Evolutionary conservation across 2,888 invertebrate genomes (phyloP), one percentile per base, ranked within the genome.

Genomic region (Tetropium fuscum): DNA sequence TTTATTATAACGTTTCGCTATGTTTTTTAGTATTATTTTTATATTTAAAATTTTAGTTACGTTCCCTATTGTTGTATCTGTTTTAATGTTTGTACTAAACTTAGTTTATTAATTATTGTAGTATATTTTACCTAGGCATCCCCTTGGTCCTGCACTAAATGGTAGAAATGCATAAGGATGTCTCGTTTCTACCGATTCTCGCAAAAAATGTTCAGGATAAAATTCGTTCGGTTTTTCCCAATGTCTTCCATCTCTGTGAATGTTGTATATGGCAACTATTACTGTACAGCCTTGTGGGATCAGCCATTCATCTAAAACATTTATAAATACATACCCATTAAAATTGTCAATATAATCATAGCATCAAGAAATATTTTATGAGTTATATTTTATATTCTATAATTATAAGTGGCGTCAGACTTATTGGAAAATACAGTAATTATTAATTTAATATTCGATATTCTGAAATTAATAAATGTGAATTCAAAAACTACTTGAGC

Each of bases 181-280:
- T 25, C 78, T 66, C 30, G 69, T 67, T 10, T 53, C 47, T 3
- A 68, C 73, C 3, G 43, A 55, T 60, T 77, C 77, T 1, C 76
- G 76, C n/a, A 74, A 47, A 66, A 79, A 79, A 69, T 79, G 77
- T 32, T 78, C 77, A 1, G 79, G 79, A 63, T 78, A 66, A 55
- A 78, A 79, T 58, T 78, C 68, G 6, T 74, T 53, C 0, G 78
- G 78, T 20, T 74, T 73, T 41, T 72, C 66, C 78, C 78, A 79
- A 43, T 70, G 64, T 13, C 49, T 48, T 8, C 70, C 60, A 69
- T 75, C 70, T 44, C 74, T 66, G 41, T 79, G 79, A 2, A 79
- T 59, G 44, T 66, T 70, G 51, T 70, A 73, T 34, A 76, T 74
- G n/a, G 74, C 68, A 3, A 78, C 57, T 5, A 70, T 53, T 25